These are phyloP conservation scores for Cyanoramphus novaezelandiae DNA, from an alignment of 2,113 vertebrate species.

Conservation along the genomic window DNA sequence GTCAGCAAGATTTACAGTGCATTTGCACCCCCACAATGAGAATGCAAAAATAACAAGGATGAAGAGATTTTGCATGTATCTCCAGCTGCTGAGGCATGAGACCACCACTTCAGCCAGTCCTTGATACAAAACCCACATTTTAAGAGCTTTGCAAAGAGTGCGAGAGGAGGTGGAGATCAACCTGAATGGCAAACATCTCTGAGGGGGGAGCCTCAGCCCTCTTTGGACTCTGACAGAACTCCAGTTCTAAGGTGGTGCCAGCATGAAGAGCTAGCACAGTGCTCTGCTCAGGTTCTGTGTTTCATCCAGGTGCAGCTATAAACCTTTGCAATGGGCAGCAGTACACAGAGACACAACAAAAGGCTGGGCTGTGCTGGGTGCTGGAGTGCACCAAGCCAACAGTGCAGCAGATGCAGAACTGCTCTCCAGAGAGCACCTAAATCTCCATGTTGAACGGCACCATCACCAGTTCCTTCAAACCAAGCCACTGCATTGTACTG, in stretches of 20 bases:
- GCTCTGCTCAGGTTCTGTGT: fast-evolving
- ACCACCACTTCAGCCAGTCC: not conserved
- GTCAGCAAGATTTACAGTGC: not conserved
- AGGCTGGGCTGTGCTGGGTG: not conserved
- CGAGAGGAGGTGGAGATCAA: not conserved
- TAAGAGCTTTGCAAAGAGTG: not conserved
- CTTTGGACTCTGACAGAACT: not conserved
- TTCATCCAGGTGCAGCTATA: not conserved
- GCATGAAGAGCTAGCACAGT: not conserved
- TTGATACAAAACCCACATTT: not conserved
- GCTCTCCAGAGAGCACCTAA: not conserved
- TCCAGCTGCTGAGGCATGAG: not conserved
- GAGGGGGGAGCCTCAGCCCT: not conserved
- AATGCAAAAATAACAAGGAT: not conserved
- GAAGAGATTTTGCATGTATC: not conserved
- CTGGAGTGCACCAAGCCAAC: not conserved
- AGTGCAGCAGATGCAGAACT: not conserved
- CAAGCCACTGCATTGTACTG: not conserved
- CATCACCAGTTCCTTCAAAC: not conserved
- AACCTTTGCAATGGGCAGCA: not conserved
- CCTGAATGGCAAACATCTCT: not conserved
- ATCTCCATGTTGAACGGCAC: not conserved
- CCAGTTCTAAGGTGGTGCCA: not conserved
- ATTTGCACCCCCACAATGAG: not conserved
- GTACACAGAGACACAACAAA: not conserved